These are phyloP conservation scores for Batillaria attramentaria DNA, from an alignment of 1,140 invertebrate genomes.

Conservation along the genomic window DNA sequence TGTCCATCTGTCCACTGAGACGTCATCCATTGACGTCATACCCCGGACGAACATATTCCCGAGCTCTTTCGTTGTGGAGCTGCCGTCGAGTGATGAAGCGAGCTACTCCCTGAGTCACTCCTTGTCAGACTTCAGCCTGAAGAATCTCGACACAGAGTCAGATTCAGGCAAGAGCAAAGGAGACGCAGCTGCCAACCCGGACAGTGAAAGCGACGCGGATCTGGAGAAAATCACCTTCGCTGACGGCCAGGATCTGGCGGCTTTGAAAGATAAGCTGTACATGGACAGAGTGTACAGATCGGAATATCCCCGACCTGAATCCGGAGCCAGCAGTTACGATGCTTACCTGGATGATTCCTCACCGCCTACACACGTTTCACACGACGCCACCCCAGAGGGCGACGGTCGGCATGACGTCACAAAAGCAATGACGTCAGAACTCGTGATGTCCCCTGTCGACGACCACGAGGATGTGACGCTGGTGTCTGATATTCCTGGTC, in stretches of 20 bases:
- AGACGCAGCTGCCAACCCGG: not conserved
- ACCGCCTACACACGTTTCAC: not conserved
- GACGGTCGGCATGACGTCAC: too few relatives aligned
- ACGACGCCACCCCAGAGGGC: not conserved
- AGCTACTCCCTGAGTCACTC: not conserved
- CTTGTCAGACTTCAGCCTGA: conserved; percentile 1
- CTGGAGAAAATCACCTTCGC: conserved; percentile 7
- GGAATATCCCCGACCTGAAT: not conserved
- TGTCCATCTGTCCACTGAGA: not conserved
- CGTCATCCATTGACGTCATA: not conserved
- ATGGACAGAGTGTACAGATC: not conserved
- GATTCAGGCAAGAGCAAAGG: not conserved
- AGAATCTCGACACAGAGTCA: not conserved
- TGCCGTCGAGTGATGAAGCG: not conserved
- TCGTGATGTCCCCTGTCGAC: not conserved
- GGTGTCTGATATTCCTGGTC: not conserved
- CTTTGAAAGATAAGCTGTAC: not conserved
- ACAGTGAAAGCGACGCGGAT: not conserved
- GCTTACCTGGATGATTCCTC: not conserved
- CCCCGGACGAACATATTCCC: not conserved
- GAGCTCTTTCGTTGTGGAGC: not conserved
- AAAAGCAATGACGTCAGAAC: not conserved
- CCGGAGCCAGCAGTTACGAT: conserved; percentile 4
- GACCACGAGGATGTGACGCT: not conserved
- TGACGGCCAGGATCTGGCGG: conserved; percentile 1